Conservation (phyloP, 2,797 vertebrate species). For the Artibeus jamaicensis region DNA sequence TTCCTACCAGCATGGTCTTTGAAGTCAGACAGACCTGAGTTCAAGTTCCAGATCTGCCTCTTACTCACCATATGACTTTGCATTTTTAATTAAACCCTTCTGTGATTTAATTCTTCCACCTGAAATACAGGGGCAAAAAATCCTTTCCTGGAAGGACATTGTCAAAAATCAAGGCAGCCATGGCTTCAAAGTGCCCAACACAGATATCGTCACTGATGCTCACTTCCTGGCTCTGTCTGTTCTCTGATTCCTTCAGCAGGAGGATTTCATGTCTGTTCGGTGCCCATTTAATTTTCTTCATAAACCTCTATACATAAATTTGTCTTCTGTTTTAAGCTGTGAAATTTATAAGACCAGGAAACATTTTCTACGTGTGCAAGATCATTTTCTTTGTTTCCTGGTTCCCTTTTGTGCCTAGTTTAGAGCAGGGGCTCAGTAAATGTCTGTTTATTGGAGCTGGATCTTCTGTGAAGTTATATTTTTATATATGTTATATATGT, state of each 20-base stretch:
- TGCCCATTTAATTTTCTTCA: conserved; percentile 3
- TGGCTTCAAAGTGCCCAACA: neutral
- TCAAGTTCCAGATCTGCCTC: neutral
- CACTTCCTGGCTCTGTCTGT: neutral
- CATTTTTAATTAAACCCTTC: neutral
- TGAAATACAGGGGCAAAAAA: neutral
- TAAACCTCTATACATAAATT: neutral
- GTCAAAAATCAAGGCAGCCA: neutral
- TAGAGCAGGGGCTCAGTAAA: neutral
- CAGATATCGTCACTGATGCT: neutral
- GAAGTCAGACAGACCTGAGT: neutral
- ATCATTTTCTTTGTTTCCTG: neutral
- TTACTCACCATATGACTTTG: neutral
- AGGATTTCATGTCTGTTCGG: neutral
- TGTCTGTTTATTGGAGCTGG: neutral
- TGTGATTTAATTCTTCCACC: neutral
- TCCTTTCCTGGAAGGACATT: neutral
- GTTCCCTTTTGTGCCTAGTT: neutral
- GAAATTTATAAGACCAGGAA: neutral
- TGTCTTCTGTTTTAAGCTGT: neutral
- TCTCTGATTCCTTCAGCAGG: neutral
- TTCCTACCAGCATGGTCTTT: neutral
- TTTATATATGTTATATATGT: neutral
- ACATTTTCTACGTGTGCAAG: neutral
- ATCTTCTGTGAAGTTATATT: neutral